Evolutionary conservation across 2,797 vertebrate species (phyloP).

Genomic region (Halcyon leucocephala): DNA sequence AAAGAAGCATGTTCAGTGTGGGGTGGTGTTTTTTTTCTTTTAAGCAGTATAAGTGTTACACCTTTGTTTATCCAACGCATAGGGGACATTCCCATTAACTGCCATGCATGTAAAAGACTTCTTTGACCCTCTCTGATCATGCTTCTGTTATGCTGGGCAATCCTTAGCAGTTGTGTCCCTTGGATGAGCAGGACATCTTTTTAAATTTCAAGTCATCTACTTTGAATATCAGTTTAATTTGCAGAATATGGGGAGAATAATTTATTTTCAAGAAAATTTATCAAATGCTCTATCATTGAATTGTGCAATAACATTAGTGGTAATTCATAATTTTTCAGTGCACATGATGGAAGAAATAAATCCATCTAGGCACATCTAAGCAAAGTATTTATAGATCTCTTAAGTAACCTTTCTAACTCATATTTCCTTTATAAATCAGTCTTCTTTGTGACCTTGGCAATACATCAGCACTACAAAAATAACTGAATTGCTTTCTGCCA

Average conservation of each 20-base stretch:
- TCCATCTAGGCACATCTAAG: constrained; percentile 26
- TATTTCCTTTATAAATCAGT: constrained; percentile 47
- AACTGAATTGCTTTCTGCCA: constrained; percentile 45
- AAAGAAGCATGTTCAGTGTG: background rate
- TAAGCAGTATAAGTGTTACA: background rate
- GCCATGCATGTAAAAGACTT: background rate
- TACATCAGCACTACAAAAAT: constrained; percentile 28
- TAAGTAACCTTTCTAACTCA: constrained; percentile 39
- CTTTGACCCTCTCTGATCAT: background rate
- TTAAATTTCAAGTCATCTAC: background rate
- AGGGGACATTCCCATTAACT: background rate
- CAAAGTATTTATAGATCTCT: constrained; percentile 33
- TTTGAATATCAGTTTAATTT: constrained; percentile 12
- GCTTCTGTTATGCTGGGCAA: background rate
- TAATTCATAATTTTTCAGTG: constrained; percentile 39
- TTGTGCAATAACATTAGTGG: constrained; percentile 20
- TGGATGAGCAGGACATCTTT: background rate
- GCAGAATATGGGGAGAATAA: background rate
- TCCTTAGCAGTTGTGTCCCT: background rate
- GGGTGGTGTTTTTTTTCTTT: background rate
- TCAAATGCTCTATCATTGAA: background rate
- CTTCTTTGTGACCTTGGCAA: constrained; percentile 49
- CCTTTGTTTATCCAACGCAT: background rate
- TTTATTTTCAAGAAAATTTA: constrained; percentile 34
- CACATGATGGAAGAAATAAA: constrained; percentile 45